Evolutionary conservation across 2,113 vertebrate genomes (phyloP).

Genomic region (Ranitomeya imitator): DNA sequence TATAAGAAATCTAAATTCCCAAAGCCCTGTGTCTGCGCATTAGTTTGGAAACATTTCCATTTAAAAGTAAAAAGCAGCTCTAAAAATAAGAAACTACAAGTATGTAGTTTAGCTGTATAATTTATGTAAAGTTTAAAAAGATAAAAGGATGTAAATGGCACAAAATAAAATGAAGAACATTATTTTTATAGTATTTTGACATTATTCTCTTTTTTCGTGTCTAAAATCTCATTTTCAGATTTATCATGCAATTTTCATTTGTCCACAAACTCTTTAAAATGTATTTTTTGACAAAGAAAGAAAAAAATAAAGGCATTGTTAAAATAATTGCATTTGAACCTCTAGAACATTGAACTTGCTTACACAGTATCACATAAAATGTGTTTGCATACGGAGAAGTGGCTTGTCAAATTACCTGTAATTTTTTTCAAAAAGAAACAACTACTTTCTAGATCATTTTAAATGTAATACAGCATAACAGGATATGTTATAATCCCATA

Average conservation of each 20-base stretch:
- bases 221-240: background rate
- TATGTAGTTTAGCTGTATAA: no score
- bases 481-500: no score
- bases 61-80: no score
- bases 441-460: no score
- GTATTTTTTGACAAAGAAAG: background rate
- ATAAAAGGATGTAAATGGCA: background rate
- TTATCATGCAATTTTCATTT: background rate
- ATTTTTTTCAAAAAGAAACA: no score
- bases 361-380: conserved; percentile 26
- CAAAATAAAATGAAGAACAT: background rate
- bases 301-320: conserved; percentile 2
- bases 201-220: background rate
- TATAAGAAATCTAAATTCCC: no score
- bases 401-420: background rate
- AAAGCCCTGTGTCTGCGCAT: background rate
- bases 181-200: background rate
- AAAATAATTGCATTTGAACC: conserved; percentile 10
- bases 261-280: background rate
- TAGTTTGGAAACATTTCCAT: background rate
- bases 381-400: background rate
- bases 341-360: background rate
- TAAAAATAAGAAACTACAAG: no score
- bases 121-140: no score
- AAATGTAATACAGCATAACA: no score